Base-by-base conservation (phyloP, 2,113 vertebrate species). In the Rhabdomys dilectus region DNA sequence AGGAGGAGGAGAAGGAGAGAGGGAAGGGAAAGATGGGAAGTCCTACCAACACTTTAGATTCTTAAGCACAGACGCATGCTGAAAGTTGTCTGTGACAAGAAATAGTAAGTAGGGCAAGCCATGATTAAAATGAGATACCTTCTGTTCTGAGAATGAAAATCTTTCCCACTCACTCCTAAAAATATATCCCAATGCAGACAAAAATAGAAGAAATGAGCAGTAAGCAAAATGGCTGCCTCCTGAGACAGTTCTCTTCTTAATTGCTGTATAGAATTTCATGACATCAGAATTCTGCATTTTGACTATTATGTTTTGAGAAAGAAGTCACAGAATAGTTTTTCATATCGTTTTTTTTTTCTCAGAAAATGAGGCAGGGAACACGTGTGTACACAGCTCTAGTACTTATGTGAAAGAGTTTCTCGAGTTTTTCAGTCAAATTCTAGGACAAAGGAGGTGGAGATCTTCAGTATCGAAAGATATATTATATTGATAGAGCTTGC, bases 71-170 rank as follows among this genome's bases (percentile, higher is more conserved):
- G 53, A 73, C 56, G 68, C 93, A 70, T 17, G 36, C 84, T 85
- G 42, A 70, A 78, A 84, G 64, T 70, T 80, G 29, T 88, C 42
- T 39, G 16, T 92, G 77, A 56, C 42, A 84, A 94, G 42, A 94
- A 89, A 77, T 88, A 75, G 58, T 42, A 89, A 56, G 70, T 70
- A 53, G 48, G 42, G 4, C 48, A 91, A 48, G 16, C 21, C 39
- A 70, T 68, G 60, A 81, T 76, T 60, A 87, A 93, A 77, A 62
- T 64, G 39, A 77, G 17, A 17, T 36, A 45, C 26, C 53, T 64
- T 90, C 72, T 60, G 75, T 90, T 77, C 39, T 90, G 73, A 90
- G 17, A 42, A 34, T 48, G 12, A 62, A 62, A 90, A 77, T 76
- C 26, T 76, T 60, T 89, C 88, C 72, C n/a, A 76, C 56, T 76